Percentiles rank a stretch among this genome's conserved stretches.
These are phyloP conservation scores for Platynereis dumerilii DNA, from an alignment of 2,888 invertebrate species.

Conservation along the genomic window DNA sequence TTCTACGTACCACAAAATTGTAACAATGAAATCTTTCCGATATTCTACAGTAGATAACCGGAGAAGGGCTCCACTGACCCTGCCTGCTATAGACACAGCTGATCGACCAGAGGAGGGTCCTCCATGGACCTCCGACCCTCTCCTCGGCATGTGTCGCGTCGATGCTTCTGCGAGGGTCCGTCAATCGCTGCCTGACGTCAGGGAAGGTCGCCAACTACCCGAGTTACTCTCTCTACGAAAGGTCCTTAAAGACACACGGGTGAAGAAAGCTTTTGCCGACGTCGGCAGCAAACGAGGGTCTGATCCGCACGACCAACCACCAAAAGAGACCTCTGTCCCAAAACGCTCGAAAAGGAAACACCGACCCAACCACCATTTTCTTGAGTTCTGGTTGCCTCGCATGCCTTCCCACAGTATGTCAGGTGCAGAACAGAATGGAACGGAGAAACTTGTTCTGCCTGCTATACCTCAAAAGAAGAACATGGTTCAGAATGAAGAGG, in stretches of 20 bases:
- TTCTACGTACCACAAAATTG: too few relatives aligned
- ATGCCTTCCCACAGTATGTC: background rate
- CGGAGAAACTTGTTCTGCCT: background rate
- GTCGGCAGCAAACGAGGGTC: background rate
- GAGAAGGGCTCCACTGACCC: background rate
- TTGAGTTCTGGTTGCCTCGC: background rate
- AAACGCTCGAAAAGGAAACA: background rate
- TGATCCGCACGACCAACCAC: background rate
- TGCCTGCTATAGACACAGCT: background rate
- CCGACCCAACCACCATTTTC: background rate
- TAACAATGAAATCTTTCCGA: too few relatives aligned
- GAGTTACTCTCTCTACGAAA: background rate
- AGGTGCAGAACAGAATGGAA: background rate
- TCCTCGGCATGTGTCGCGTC: conserved; percentile 3
- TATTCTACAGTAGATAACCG: background rate
- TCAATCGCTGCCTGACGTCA: background rate
- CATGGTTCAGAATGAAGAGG: background rate
- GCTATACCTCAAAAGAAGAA: background rate
- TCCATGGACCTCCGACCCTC: background rate
- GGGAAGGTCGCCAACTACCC: background rate
- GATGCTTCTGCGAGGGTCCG: background rate
- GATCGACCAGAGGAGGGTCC: background rate
- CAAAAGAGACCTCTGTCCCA: background rate
- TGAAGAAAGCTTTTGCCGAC: too few relatives aligned
- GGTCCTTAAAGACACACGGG: background rate